A percentile compares a stretch with the other conserved stretches of the same genome.
phyloP scores from a whole-genome alignment of 2,113 vertebrate species.

The Stegastes partitus region DNA sequence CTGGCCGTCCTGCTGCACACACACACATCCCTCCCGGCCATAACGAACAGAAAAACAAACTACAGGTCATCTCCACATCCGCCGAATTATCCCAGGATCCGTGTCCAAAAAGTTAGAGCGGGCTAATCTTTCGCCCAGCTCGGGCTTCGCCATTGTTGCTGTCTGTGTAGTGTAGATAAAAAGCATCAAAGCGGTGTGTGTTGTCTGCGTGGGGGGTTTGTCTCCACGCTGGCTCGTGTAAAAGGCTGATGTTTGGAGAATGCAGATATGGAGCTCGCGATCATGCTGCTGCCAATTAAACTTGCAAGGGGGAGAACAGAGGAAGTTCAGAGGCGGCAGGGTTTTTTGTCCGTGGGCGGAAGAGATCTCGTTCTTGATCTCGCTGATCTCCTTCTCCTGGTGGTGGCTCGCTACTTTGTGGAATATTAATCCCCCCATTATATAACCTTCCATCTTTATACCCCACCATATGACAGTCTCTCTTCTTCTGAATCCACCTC shows the following conservation, averaged over 20 bases:
- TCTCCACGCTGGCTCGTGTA: conserved; percentile 34
- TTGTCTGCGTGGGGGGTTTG: conserved; percentile 52
- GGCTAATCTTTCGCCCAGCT: conserved; percentile 40
- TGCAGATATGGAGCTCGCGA: conserved; percentile 68
- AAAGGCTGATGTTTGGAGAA: conserved; percentile 69
- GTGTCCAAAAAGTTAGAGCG: conserved; percentile 49
- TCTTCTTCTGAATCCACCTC: conserved; percentile 37
- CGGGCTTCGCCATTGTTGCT: conserved; percentile 35
- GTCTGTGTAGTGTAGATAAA: conserved; percentile 59
- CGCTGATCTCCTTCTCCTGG: conserved; percentile 74
- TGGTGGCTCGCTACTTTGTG: conserved; percentile 68
- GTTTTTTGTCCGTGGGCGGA: conserved; percentile 75
- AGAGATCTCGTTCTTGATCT: conserved; percentile 77
- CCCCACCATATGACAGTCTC: conserved; percentile 52
- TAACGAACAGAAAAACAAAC: conserved; percentile 28
- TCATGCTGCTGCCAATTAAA: conserved; percentile 78
- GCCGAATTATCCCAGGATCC: conserved; percentile 51
- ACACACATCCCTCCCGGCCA: conserved; percentile 41
- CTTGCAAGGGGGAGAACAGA: conserved; percentile 56
- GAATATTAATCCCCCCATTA: conserved; percentile 83
- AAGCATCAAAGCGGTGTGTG: conserved; percentile 66
- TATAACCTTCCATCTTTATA: conserved; percentile 72
- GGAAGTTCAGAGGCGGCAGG: conserved; percentile 70
- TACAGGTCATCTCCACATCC: conserved; percentile 32
- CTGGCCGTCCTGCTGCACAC: conserved; percentile 39